Evolutionary conservation across 1,140 invertebrate genomes (phyloP).

Genomic region (Laodelphax striatellus): DNA sequence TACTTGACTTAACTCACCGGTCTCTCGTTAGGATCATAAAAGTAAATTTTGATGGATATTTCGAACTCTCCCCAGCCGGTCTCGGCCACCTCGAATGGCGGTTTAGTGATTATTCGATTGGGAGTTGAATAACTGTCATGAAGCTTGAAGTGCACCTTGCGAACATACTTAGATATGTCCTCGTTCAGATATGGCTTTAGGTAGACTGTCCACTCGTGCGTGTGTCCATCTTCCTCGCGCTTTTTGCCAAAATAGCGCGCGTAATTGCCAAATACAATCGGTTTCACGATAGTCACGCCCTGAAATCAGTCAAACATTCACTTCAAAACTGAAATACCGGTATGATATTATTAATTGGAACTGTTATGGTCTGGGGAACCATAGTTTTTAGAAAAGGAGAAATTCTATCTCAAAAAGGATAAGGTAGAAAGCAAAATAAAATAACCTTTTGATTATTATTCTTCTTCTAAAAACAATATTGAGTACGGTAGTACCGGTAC

Average conservation of each 20-base stretch:
- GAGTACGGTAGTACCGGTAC: no score
- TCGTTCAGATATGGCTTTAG: constrained; percentile 88
- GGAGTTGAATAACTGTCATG: constrained; percentile 96
- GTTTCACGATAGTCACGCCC: constrained; percentile 86
- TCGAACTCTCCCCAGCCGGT: constrained; percentile 99
- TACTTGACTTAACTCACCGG: constrained; percentile 77
- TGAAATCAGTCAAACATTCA: constrained; percentile 30
- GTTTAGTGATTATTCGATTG: constrained; percentile 83
- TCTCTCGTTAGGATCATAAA: constrained; percentile 92
- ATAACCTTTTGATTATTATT: no score
- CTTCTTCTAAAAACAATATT: no score
- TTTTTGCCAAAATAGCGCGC: constrained; percentile 94
- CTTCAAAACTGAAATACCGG: no score
- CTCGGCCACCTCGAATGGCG: constrained; percentile 95
- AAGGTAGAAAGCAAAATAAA: no score
- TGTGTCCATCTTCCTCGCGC: constrained; percentile 96
- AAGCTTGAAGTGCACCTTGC: constrained; percentile 95
- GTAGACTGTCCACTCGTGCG: constrained; percentile 98
- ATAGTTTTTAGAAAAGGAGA: no score
- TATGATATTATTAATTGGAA: no score
- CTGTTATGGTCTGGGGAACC: no score
- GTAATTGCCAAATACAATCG: constrained; percentile 94
- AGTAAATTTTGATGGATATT: constrained; percentile 96
- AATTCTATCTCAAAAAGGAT: no score
- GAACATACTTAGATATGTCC: constrained; percentile 91